Percentiles rank a stretch among this genome's conserved stretches.
Evolutionary conservation across 2,113 vertebrate species (phyloP).

Genomic region (Ranitomeya imitator): DNA sequence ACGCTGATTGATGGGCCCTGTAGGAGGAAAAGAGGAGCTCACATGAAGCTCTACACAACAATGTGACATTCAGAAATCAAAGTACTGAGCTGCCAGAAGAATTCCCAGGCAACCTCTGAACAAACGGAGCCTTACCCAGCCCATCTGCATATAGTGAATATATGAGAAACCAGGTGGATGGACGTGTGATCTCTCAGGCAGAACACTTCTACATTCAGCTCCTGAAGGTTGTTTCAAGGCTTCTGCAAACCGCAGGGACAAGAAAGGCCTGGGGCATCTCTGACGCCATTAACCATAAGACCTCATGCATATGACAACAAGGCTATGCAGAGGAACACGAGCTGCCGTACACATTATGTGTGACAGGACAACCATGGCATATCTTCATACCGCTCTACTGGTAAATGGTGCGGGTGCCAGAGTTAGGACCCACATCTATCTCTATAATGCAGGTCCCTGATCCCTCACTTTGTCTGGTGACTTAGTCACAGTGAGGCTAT

Average conservation of each 20-base stretch:
- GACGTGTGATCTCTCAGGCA: background rate
- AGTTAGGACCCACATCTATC: no score
- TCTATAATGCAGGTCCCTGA: no score
- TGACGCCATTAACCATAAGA: background rate
- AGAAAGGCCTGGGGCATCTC: background rate
- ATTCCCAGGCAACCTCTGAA: slow-evolving; percentile 1
- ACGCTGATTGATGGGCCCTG: slow-evolving; percentile 13
- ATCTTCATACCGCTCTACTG: no score
- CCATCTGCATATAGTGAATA: background rate
- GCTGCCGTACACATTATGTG: no score
- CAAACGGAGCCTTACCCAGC: background rate
- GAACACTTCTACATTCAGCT: background rate
- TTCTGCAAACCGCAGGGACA: background rate
- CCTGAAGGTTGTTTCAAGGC: background rate
- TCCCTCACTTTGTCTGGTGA: no score
- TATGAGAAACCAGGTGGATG: slow-evolving; percentile 1
- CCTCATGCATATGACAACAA: background rate
- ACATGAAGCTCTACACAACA: slow-evolving; percentile 26
- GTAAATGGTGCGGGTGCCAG: no score
- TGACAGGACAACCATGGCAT: no score
- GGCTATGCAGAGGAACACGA: background rate
- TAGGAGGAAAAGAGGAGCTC: slow-evolving; percentile 6
- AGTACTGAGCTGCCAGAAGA: slow-evolving; percentile 10
- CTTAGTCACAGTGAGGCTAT: no score
- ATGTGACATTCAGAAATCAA: slow-evolving; percentile 46